Conservation (phyloP, 2,888 invertebrate species). For the Cantharis rufa region DNA sequence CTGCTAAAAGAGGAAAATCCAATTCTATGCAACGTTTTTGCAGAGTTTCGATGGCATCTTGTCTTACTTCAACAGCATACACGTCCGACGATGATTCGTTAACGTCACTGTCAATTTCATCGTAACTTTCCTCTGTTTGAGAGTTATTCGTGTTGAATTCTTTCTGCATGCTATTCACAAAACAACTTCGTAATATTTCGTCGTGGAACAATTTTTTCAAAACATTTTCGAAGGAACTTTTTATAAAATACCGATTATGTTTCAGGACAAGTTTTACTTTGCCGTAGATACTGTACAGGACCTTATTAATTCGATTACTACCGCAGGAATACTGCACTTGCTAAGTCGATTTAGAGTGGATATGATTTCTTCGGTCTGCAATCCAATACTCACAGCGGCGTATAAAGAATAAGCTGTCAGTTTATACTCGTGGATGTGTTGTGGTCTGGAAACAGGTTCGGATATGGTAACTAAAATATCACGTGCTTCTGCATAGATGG, state of each 20-base stretch:
- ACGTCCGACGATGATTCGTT: slow-evolving; percentile 72
- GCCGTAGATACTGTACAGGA: slow-evolving; percentile 97
- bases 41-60: slow-evolving; percentile 94
- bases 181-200: slow-evolving; percentile 91
- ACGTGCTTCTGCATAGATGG: slow-evolving; percentile 98
- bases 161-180: slow-evolving; percentile 70
- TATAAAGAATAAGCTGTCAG: slow-evolving; percentile 98
- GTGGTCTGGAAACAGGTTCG: slow-evolving; percentile 97
- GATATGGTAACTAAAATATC: slow-evolving; percentile 95
- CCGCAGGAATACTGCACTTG: slow-evolving; percentile 92
- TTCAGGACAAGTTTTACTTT: slow-evolving; percentile 98
- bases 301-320: slow-evolving; percentile 94
- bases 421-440: slow-evolving; percentile 96
- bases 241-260: slow-evolving; percentile 94
- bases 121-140: slow-evolving; percentile 75
- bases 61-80: slow-evolving; percentile 92
- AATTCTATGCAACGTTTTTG: slow-evolving; percentile 98
- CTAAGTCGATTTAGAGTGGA: slow-evolving; percentile 94
- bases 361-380: slow-evolving; percentile 95
- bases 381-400: slow-evolving; percentile 97
- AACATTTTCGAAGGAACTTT: slow-evolving; percentile 70
- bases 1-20: slow-evolving; percentile 94
- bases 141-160: slow-evolving; percentile 55
- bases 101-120: slow-evolving; percentile 94
- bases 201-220: slow-evolving; percentile 94